Evolutionary conservation across 2,888 invertebrate species (phyloP), one percentile per base, ranked within the genome.

Genomic region (Yponomeuta cagnagella): DNA sequence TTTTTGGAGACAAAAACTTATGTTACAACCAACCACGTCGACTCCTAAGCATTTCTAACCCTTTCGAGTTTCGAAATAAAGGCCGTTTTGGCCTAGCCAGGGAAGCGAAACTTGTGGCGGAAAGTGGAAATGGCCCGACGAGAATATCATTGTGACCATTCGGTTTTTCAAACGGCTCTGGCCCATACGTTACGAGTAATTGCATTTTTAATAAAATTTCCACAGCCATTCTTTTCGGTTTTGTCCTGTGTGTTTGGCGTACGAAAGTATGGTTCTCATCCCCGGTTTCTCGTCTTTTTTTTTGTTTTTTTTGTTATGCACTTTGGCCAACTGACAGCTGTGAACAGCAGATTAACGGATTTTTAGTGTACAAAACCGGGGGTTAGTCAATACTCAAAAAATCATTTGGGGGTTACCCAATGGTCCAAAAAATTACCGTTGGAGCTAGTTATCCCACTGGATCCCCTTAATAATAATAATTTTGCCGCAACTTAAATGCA

Each of bases 1-100:
- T 31, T 65, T 65, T 65, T 33, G 33, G 65, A 30, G 65, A 65
- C 65, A 65, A 65, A 65, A 65, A 65, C 65, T 30, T 65, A 33
- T 65, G 30, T 30, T 58, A 58, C 52, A 58, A 15, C 52, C 52
- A 5, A 58, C 52, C 15, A 58, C 52, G 15, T 15, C 15, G 5
- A 58, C 2, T 15, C 52, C 15, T 58, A 15, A 2, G 3, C 52
- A 8, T 15, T 15, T 15, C 15, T 43, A 3, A 58, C 52, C 52
- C 52, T 58, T 58, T 58, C 4, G 15, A 3, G 12, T 3, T 15
- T 15, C 3, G 52, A 58, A 58, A 15, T 58, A 58, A 58, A 1
- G 52, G 52, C 8, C 15, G 52, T 15, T 58, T 58, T 58, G 15
- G 15, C 3, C 12, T 58, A 15, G 52, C 15, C 3, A 15, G 52